Conservation (phyloP, 2,797 vertebrate genomes). For the Gallirallus australis region DNA sequence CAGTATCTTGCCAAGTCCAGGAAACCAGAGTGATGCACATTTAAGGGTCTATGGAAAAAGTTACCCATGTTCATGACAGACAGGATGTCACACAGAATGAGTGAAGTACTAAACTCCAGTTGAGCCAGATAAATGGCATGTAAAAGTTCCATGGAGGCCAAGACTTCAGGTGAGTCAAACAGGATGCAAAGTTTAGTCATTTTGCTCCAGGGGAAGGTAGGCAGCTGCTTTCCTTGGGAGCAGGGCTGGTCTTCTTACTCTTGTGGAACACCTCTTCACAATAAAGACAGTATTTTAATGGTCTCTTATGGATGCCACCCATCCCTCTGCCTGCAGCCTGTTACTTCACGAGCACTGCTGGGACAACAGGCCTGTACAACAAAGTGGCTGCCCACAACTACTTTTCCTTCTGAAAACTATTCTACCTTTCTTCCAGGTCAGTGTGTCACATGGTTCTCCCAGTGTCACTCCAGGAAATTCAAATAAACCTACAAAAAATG, state of each 20-base stretch:
- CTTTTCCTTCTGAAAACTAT: neutral
- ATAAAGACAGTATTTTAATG: neutral
- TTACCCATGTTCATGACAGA: neutral
- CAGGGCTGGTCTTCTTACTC: neutral
- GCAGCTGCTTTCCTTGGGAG: neutral
- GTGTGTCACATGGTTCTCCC: neutral
- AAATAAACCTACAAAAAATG: neutral
- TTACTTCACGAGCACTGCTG: neutral
- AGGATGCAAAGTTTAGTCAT: neutral
- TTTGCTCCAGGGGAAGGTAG: neutral
- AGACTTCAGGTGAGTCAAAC: neutral
- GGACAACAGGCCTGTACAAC: neutral
- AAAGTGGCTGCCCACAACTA: neutral
- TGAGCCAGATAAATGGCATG: neutral
- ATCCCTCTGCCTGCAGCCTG: neutral
- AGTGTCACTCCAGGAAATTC: neutral
- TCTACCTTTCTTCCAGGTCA: neutral
- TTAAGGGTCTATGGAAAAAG: neutral
- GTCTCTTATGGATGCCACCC: neutral
- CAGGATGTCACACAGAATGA: neutral
- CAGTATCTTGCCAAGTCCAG: neutral
- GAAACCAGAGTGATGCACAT: neutral
- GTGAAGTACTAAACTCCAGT: neutral
- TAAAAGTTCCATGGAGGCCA: neutral
- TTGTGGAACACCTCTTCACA: neutral